These are phyloP conservation scores for Hippotragus niger DNA, from an alignment of 2,113 vertebrate species.

Conservation along the genomic window DNA sequence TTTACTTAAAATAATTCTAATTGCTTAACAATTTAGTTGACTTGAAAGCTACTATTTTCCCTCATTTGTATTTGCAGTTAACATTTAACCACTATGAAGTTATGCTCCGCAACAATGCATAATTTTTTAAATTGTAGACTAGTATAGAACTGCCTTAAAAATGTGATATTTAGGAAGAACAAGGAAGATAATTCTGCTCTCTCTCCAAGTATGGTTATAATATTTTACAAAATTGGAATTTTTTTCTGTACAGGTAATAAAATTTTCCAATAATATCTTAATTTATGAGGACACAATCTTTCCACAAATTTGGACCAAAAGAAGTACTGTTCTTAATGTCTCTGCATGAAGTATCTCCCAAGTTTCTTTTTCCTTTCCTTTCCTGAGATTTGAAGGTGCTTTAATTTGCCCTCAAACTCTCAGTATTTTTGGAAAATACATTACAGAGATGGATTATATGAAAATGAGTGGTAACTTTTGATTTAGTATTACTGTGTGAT, in stretches of 20 bases:
- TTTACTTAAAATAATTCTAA: not conserved
- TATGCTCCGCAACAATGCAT: not conserved
- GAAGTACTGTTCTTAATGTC: not conserved
- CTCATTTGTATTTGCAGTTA: conserved; percentile 61
- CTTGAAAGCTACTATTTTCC: not conserved
- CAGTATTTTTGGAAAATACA: conserved; percentile 44
- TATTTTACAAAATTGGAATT: not conserved
- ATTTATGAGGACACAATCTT: conserved; percentile 2
- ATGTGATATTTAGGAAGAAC: not conserved
- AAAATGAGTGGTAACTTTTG: conserved; percentile 37
- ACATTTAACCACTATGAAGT: conserved; percentile 8
- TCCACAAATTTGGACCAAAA: conserved; percentile 25
- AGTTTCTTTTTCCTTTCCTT: not conserved
- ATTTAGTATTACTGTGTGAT: conserved; percentile 28
- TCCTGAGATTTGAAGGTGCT: not conserved
- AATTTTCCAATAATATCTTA: not conserved
- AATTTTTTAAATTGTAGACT: not conserved
- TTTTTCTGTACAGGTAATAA: not conserved
- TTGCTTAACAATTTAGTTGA: not conserved
- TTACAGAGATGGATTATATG: conserved; percentile 32
- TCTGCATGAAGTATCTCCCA: not conserved
- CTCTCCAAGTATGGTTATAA: not conserved
- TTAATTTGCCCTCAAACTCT: conserved; percentile 13
- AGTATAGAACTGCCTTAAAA: not conserved
- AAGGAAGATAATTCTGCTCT: not conserved